phyloP scores from a whole-genome alignment of 2,113 vertebrate genomes.

The Chaetura pelagica region DNA sequence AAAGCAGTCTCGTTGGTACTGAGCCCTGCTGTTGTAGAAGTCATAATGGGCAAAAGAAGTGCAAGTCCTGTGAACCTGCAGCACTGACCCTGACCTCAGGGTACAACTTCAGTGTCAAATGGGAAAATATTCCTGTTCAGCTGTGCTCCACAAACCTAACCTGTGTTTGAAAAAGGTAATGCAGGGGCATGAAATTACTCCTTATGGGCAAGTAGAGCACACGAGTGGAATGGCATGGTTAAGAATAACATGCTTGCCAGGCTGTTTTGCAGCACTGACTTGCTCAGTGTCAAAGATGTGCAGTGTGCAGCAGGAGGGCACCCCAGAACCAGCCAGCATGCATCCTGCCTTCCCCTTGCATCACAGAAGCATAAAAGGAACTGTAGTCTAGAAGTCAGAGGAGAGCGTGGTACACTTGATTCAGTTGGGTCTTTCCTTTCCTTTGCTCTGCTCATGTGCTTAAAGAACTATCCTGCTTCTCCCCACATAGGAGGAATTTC shows the following conservation, averaged over 20 bases:
- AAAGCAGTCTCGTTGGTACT: neutral
- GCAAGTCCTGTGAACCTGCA: neutral
- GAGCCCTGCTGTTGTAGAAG: neutral
- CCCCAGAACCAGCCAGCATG: fast-evolving
- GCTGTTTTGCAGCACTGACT: neutral
- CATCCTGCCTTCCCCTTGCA: neutral
- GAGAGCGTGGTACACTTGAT: neutral
- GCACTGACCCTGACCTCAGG: neutral
- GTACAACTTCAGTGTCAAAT: neutral
- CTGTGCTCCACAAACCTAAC: neutral
- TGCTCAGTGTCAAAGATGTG: neutral
- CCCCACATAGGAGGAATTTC: constrained; percentile 89
- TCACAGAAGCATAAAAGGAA: neutral
- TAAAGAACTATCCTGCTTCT: neutral
- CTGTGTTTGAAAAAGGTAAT: neutral
- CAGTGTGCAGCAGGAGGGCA: fast-evolving
- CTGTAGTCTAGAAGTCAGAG: neutral
- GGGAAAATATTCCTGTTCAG: neutral
- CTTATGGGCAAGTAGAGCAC: neutral
- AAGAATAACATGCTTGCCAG: neutral
- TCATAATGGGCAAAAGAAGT: neutral
- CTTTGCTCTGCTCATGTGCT: neutral
- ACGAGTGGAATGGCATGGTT: neutral
- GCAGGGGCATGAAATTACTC: neutral
- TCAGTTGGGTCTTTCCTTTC: neutral